Evolutionary conservation across 2,888 invertebrate species (phyloP).

Genomic region (Microplitis deprimator): DNA sequence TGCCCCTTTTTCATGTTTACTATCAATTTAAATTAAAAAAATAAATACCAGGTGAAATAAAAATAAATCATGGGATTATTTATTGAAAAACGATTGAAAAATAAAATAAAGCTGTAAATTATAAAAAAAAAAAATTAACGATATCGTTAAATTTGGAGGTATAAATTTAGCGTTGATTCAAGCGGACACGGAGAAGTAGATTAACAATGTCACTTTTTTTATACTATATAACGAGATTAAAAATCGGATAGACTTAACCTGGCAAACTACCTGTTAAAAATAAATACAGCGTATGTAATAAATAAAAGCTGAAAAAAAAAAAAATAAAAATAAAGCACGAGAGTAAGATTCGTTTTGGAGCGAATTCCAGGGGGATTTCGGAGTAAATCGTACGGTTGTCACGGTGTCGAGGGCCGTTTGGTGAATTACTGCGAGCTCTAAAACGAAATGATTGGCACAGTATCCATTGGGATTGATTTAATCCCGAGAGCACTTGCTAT

Average conservation of each 20-base stretch:
- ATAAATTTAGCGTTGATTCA: constrained; percentile 48
- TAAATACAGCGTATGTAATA: not conserved
- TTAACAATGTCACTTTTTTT: constrained; percentile 17
- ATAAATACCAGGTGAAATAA: too few species aligned
- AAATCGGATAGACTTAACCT: too few species aligned
- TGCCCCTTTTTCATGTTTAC: too few species aligned
- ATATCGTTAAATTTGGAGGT: constrained; percentile 49
- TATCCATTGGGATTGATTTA: constrained; percentile 48
- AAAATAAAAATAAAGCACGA: not conserved
- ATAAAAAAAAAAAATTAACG: constrained; percentile 29
- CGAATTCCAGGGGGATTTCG: not conserved
- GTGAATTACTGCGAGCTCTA: constrained; percentile 44
- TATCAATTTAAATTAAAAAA: too few species aligned
- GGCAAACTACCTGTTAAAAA: not conserved
- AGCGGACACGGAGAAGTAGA: constrained; percentile 19
- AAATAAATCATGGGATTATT: too few species aligned
- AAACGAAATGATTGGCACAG: constrained; percentile 58
- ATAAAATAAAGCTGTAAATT: constrained; percentile 9
- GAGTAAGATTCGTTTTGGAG: constrained; percentile 31
- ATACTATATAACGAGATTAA: too few species aligned
- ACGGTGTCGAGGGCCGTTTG: constrained; percentile 46
- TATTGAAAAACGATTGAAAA: too few species aligned
- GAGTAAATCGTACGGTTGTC: constrained; percentile 23
- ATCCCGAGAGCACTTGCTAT: not conserved
- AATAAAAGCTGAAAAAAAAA: constrained; percentile 7